Conservation (phyloP, 2,797 vertebrate genomes). For the Myripristis murdjan region DNA sequence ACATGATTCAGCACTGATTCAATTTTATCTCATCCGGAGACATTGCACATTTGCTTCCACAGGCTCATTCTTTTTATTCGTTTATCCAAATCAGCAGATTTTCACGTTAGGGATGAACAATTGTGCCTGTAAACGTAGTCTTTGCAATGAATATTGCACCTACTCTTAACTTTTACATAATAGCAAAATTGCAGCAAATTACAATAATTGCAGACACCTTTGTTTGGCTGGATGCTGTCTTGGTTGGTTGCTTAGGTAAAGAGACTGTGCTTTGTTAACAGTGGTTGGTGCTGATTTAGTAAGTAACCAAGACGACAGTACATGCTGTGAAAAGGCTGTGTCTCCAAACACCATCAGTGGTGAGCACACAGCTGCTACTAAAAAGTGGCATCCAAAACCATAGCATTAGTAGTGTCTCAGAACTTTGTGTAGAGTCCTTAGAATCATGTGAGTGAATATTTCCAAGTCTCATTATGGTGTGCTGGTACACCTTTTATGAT, state of each 20-base stretch:
- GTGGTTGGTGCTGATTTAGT: constrained; percentile 17
- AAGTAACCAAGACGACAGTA: constrained; percentile 33
- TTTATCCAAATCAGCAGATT: constrained; percentile 1
- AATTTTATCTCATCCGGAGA: constrained; percentile 28
- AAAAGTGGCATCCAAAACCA: no score
- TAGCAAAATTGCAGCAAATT: neutral
- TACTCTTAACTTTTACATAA: constrained; percentile 23
- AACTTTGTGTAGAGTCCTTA: no score
- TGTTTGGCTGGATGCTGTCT: constrained; percentile 3
- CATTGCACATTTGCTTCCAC: no score
- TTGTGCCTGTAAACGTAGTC: neutral
- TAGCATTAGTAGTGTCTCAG: no score
- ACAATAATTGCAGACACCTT: no score
- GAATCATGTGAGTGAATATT: no score
- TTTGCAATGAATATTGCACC: no score
- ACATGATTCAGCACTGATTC: constrained; percentile 64
- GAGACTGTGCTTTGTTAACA: constrained; percentile 12
- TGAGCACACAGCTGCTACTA: no score
- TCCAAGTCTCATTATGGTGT: no score
- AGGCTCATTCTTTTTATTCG: neutral
- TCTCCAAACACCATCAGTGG: no score
- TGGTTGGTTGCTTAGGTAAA: neutral
- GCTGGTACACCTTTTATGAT: no score
- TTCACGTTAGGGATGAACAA: neutral
- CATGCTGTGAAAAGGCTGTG: no score